Percentiles rank a stretch among this genome's conserved stretches.
phyloP scores from a whole-genome alignment of 2,797 vertebrate species.

The Melanotaenia boesemani region DNA sequence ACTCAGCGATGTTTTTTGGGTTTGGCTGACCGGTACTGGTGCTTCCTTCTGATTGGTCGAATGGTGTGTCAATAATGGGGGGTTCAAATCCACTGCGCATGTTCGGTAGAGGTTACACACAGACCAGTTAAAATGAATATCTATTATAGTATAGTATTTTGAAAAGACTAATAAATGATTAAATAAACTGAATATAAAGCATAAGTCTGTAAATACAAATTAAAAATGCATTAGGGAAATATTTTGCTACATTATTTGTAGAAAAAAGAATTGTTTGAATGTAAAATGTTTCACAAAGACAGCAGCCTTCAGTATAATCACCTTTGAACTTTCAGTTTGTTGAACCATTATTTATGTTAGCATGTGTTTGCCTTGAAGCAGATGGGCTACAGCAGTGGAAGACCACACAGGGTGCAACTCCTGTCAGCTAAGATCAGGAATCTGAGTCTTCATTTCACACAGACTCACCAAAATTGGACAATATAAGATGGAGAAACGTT shows the following conservation, averaged over 20 bases:
- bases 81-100: slow-evolving; percentile 21
- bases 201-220: no score
- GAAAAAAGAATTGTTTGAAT: background rate
- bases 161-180: background rate
- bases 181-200: no score
- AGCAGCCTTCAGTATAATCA: background rate
- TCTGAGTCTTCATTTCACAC: no score
- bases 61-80: background rate
- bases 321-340: background rate
- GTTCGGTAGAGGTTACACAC: slow-evolving; percentile 65
- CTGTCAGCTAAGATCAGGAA: no score
- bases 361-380: background rate
- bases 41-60: slow-evolving; percentile 60
- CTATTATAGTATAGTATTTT: no score
- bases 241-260: no score
- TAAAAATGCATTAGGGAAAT: no score
- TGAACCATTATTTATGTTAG: background rate
- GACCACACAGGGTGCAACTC: no score
- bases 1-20: background rate
- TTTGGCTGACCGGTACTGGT: slow-evolving; percentile 49
- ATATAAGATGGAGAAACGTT: no score
- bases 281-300: background rate
- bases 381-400: no score
- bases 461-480: no score
- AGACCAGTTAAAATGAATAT: background rate